Evolutionary conservation across 2,113 vertebrate genomes (phyloP).

Genomic region (Mola mola): DNA sequence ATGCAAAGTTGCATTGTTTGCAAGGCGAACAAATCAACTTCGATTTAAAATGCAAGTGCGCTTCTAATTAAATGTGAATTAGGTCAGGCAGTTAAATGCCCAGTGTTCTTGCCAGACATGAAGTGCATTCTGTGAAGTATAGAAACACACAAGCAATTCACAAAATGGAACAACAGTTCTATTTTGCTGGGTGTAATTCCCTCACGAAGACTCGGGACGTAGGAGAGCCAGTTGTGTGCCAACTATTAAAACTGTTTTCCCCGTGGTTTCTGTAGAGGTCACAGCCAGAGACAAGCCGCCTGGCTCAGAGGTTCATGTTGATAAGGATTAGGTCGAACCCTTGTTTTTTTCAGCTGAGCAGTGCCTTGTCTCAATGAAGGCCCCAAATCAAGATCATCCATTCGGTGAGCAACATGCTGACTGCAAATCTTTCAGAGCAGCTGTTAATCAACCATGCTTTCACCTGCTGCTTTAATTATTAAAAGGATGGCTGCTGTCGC

Average conservation of each 20-base stretch:
- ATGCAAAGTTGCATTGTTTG: slow-evolving; percentile 65
- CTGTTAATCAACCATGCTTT: too few relatives aligned
- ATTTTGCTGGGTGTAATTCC: slow-evolving; percentile 25
- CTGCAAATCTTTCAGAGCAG: too few relatives aligned
- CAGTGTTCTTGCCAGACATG: slow-evolving; percentile 25
- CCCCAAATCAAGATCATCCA: slow-evolving; percentile 67
- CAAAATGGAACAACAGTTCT: slow-evolving; percentile 20
- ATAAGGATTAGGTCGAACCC: neutral
- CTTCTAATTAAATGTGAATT: slow-evolving; percentile 69
- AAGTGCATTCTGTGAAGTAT: slow-evolving; percentile 36
- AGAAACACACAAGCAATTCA: slow-evolving; percentile 18
- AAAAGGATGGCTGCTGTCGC: too few relatives aligned
- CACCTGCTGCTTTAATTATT: too few relatives aligned
- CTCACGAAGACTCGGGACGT: neutral
- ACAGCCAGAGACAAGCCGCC: neutral
- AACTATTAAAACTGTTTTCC: neutral
- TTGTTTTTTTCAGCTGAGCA: slow-evolving; percentile 68
- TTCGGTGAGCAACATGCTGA: slow-evolving; percentile 59
- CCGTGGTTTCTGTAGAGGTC: slow-evolving; percentile 4
- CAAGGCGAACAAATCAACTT: slow-evolving; percentile 34
- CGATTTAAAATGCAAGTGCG: slow-evolving; percentile 39
- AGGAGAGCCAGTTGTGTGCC: neutral
- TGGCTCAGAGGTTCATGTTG: neutral
- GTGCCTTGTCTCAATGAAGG: slow-evolving; percentile 66
- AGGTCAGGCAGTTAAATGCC: slow-evolving; percentile 50